Percentiles rank a stretch among this genome's conserved stretches.
These are phyloP conservation scores for Sinosuthora webbiana DNA, from an alignment of 2,113 vertebrate genomes.

Conservation along the genomic window DNA sequence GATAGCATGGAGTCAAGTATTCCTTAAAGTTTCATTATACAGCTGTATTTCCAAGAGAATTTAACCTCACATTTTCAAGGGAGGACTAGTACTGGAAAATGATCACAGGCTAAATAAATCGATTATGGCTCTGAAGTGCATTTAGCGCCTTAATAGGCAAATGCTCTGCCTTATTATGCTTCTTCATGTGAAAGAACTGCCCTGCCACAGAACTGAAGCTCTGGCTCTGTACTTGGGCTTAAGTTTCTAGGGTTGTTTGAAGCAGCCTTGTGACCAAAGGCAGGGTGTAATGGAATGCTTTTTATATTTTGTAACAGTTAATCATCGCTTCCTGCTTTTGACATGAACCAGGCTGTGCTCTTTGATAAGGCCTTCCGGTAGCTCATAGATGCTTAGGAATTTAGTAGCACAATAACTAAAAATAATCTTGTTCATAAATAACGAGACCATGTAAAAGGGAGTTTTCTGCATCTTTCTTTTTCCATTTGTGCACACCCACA, in stretches of 20 bases:
- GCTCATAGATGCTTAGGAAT: constrained; percentile 67
- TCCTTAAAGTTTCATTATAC: not conserved
- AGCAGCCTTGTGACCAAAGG: not conserved
- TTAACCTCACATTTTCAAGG: not conserved
- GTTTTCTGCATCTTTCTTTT: constrained; percentile 33
- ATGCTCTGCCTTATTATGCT: not conserved
- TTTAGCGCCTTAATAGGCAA: not conserved
- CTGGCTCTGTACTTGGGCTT: not conserved
- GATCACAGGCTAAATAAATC: not conserved
- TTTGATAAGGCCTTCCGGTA: constrained; percentile 77
- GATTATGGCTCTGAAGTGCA: not conserved
- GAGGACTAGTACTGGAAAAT: not conserved
- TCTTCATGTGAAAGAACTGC: not conserved
- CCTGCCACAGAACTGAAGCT: not conserved
- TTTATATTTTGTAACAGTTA: constrained; percentile 70
- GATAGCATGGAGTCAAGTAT: not conserved
- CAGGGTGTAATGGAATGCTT: constrained; percentile 52
- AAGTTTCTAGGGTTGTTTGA: constrained; percentile 21
- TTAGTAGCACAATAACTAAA: constrained; percentile 72
- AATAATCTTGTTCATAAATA: constrained; percentile 75
- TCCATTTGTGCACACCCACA: constrained; percentile 39
- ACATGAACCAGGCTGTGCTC: constrained; percentile 70
- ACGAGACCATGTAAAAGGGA: constrained; percentile 47
- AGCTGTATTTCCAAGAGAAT: not conserved
- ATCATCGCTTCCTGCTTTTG: constrained; percentile 79